Conservation (phyloP, 2,888 invertebrate species). For the Iphiclides podalirius region DNA sequence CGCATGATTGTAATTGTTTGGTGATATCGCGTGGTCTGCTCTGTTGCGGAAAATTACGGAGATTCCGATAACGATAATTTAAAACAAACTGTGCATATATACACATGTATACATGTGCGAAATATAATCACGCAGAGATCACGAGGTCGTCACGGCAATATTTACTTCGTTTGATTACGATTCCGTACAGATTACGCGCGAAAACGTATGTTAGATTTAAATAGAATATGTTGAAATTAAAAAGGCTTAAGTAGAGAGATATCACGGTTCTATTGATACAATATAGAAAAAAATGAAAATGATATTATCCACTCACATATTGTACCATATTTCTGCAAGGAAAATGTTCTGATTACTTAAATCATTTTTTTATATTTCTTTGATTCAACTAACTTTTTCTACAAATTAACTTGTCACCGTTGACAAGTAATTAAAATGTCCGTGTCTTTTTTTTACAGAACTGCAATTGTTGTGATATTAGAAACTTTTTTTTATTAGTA, state of each 20-base stretch:
- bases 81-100: constrained; percentile 16
- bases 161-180: constrained; percentile 5
- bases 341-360: no score
- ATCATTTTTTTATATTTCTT: no score
- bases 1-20: constrained; percentile 17
- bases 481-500: no score
- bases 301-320: no score
- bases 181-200: not conserved
- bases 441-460: no score
- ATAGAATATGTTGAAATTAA: not conserved
- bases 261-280: no score
- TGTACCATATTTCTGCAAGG: no score
- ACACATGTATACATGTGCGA: constrained; percentile 1
- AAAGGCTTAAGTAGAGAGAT: not conserved
- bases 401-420: no score
- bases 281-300: no score
- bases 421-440: no score
- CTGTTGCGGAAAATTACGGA: constrained; percentile 18
- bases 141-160: constrained; percentile 16
- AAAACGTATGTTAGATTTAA: not conserved
- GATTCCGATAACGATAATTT: constrained; percentile 22
- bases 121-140: constrained; percentile 15
- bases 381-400: no score
- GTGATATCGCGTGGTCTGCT: constrained; percentile 9
- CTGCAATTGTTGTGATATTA: no score